Conservation (phyloP, 2,888 invertebrate genomes). For the Polydrusus cervinus region DNA sequence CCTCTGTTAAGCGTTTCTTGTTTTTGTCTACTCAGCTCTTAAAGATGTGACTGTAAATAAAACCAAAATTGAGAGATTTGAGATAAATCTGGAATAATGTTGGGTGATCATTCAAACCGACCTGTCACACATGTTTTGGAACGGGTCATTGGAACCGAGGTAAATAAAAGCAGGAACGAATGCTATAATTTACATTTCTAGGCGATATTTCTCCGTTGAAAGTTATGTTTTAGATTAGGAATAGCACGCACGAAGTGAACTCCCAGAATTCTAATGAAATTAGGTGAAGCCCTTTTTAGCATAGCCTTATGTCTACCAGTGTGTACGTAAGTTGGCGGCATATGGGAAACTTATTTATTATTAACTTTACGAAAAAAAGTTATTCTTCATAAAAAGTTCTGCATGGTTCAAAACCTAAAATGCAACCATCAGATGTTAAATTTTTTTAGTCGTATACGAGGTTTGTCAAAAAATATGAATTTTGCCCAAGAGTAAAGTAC, state of each 20-base stretch:
- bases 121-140: slow-evolving; percentile 35
- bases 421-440: too few species aligned
- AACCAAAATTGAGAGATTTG: slow-evolving; percentile 34
- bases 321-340: too few species aligned
- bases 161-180: slow-evolving; percentile 40
- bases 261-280: not conserved
- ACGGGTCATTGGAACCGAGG: slow-evolving; percentile 48
- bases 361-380: too few species aligned
- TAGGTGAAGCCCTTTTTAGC: too few species aligned
- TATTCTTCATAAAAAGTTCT: too few species aligned
- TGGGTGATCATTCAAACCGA: slow-evolving; percentile 48
- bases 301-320: too few species aligned
- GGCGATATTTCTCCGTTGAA: slow-evolving; percentile 15
- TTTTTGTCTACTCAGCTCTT: not conserved
- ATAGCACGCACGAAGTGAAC: not conserved
- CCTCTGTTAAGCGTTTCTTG: slow-evolving; percentile 25
- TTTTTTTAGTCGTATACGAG: too few species aligned
- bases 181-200: slow-evolving; percentile 24
- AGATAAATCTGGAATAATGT: slow-evolving; percentile 50
- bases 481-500: too few species aligned
- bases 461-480: too few species aligned
- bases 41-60: slow-evolving; percentile 38
- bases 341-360: too few species aligned
- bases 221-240: not conserved
- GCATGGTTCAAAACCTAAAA: too few species aligned